phyloP scores from a whole-genome alignment of 1,140 invertebrate species.

The Galleria mellonella region DNA sequence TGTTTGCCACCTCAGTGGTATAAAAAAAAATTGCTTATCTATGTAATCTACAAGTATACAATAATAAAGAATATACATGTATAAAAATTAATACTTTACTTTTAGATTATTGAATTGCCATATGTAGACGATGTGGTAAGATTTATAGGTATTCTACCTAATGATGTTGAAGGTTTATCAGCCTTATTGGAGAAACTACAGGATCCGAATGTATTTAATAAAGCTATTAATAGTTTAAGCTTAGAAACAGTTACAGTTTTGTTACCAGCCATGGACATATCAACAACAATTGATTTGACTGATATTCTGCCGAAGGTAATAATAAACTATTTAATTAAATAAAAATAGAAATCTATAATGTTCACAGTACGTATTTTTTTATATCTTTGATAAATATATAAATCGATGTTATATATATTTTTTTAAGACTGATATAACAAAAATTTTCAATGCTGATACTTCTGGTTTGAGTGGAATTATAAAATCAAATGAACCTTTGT shows the following conservation, averaged over 20 bases:
- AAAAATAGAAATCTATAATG: too few species aligned
- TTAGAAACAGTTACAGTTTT: conserved; percentile 8
- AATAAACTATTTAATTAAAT: too few species aligned
- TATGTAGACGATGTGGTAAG: conserved; percentile 4
- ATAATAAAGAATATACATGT: too few species aligned
- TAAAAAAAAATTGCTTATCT: too few species aligned
- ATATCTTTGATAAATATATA: too few species aligned
- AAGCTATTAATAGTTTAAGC: conserved; percentile 1
- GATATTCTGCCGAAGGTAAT: conserved; percentile 4
- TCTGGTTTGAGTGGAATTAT: conserved; percentile 2
- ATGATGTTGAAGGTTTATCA: conserved; percentile 3
- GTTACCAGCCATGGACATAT: conserved; percentile 6
- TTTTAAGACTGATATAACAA: conserved; percentile 1
- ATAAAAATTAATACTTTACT: background rate
- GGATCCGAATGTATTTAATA: conserved; percentile 1
- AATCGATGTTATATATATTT: too few species aligned
- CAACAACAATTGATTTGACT: conserved; percentile 1
- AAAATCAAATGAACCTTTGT: conserved; percentile 1
- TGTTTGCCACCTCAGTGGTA: too few species aligned
- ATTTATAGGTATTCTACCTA: conserved; percentile 8
- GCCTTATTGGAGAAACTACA: conserved; percentile 3
- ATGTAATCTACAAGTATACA: too few species aligned
- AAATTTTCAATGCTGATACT: background rate
- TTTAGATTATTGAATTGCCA: conserved; percentile 10
- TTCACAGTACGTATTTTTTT: too few species aligned